These are phyloP conservation scores for Xiphophorus hellerii DNA, from an alignment of 2,113 vertebrate genomes.

Conservation along the genomic window DNA sequence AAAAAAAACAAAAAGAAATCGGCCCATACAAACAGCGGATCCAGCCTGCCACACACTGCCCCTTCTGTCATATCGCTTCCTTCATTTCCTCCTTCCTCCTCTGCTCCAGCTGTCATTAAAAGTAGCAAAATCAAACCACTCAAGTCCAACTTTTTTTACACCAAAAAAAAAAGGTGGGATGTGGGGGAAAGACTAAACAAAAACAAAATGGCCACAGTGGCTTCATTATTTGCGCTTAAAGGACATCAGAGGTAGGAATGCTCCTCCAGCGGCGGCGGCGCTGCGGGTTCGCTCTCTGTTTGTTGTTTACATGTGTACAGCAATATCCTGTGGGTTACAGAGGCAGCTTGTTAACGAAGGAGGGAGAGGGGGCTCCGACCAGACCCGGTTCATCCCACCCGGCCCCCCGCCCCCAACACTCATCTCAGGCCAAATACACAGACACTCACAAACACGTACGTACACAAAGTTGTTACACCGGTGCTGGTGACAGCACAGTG, in stretches of 20 bases:
- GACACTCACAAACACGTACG: constrained; percentile 10
- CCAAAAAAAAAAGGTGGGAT: neutral
- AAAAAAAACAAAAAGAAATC: constrained; percentile 19
- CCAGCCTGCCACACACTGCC: constrained; percentile 54
- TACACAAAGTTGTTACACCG: constrained; percentile 48
- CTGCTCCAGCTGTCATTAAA: constrained; percentile 62
- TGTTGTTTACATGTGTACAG: constrained; percentile 63
- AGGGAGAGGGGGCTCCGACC: constrained; percentile 27
- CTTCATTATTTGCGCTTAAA: constrained; percentile 38
- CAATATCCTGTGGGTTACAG: constrained; percentile 78
- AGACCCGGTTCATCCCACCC: constrained; percentile 4
- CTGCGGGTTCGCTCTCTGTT: constrained; percentile 52
- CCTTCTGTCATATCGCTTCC: constrained; percentile 59
- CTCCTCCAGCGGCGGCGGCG: constrained; percentile 18
- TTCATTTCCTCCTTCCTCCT: constrained; percentile 63
- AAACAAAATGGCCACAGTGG: constrained; percentile 66
- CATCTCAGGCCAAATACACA: neutral
- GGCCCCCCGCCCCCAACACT: neutral
- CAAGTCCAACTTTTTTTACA: constrained; percentile 38
- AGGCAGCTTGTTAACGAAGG: constrained; percentile 64
- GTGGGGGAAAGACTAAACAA: constrained; percentile 53
- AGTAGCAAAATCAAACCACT: constrained; percentile 52
- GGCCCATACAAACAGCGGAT: constrained; percentile 36
- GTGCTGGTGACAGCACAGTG: constrained; percentile 54
- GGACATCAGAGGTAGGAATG: constrained; percentile 46